These are phyloP conservation scores for Piliocolobus tephrosceles DNA, from an alignment of 2,113 vertebrate species.

Conservation along the genomic window DNA sequence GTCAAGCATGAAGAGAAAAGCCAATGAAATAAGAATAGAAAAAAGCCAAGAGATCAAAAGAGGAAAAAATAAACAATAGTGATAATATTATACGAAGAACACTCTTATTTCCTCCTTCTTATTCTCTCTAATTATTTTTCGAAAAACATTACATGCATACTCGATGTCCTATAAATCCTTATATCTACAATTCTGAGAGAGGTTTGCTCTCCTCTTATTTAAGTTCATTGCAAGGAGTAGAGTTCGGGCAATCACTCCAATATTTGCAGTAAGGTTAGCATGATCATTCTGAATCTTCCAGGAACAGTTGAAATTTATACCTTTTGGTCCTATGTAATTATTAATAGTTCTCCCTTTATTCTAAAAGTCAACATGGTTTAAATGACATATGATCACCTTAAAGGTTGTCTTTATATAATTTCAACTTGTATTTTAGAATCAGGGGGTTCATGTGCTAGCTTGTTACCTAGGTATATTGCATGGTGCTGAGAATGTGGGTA, in stretches of 20 bases:
- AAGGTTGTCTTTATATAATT: too few relatives aligned
- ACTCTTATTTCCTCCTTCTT: not conserved
- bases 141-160: not conserved
- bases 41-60: not conserved
- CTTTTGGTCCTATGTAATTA: not conserved
- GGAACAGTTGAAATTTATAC: not conserved
- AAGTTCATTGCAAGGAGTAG: not conserved
- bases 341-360: not conserved
- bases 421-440: too few relatives aligned
- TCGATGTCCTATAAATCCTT: not conserved
- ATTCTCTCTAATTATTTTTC: not conserved
- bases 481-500: too few relatives aligned
- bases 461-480: too few relatives aligned
- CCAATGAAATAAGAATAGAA: not conserved
- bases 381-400: not conserved
- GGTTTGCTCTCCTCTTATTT: not conserved
- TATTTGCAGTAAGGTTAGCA: not conserved
- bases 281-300: not conserved
- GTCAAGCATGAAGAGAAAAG: slow-evolving; percentile 22
- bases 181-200: not conserved
- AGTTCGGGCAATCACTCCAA: not conserved
- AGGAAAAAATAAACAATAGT: not conserved
- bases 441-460: too few relatives aligned
- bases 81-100: not conserved
- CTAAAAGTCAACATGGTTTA: not conserved